phyloP scores from a whole-genome alignment of 2,113 vertebrate genomes.

The Cepphus grylle region DNA sequence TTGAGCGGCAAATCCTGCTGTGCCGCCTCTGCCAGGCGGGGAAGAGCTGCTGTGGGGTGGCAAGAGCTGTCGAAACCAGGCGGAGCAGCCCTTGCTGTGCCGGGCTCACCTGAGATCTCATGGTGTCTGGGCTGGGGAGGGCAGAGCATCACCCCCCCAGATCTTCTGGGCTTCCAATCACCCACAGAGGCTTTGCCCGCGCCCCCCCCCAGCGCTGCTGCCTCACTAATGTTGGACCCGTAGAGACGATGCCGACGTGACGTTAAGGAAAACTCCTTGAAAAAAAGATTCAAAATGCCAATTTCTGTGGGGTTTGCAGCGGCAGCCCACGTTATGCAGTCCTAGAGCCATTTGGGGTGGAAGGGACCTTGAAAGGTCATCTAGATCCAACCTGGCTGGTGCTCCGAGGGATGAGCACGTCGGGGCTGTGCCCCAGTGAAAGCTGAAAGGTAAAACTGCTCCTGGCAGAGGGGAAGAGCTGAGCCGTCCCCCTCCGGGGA shows the following conservation, averaged over 20 bases:
- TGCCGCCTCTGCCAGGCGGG: accelerated
- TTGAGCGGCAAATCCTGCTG: neutral
- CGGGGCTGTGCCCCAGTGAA: accelerated
- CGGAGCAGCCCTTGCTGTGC: neutral
- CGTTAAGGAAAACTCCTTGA: neutral
- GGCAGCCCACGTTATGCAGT: accelerated
- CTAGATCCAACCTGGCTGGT: accelerated
- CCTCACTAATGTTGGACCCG: accelerated
- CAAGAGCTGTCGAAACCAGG: neutral
- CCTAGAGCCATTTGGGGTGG: accelerated
- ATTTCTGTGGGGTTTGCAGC: neutral
- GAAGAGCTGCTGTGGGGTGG: neutral
- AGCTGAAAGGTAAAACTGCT: neutral
- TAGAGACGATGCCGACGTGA: accelerated
- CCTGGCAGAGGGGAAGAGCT: neutral
- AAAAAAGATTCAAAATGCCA: neutral
- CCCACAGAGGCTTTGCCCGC: neutral
- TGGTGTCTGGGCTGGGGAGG: too few species aligned
- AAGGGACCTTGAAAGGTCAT: neutral
- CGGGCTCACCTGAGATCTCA: neutral
- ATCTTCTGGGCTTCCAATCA: neutral
- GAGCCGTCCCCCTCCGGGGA: neutral
- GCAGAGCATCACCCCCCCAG: too few species aligned
- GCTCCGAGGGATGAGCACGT: neutral
- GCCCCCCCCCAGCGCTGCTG: too few species aligned